Evolutionary conservation across 2,797 vertebrate species (phyloP).

Genomic region (Tauraco hartlaubi): DNA sequence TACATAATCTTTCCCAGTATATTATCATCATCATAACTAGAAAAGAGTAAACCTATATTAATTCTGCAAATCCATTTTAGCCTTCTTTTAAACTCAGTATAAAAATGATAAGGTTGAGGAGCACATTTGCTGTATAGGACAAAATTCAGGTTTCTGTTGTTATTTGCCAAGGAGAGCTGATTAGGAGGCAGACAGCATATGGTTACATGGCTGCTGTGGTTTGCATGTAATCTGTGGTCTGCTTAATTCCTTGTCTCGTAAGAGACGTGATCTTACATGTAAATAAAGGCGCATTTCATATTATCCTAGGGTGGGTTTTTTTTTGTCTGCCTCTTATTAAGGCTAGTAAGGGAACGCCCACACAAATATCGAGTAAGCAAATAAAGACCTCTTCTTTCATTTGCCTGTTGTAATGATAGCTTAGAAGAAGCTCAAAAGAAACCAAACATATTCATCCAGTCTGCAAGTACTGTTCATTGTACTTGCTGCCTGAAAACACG

Average conservation of each 20-base stretch:
- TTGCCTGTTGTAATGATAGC: neutral
- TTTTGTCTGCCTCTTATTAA: neutral
- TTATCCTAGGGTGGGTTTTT: neutral
- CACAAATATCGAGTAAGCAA: neutral
- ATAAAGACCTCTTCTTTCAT: neutral
- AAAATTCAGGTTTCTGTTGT: neutral
- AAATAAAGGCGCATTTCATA: neutral
- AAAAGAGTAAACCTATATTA: neutral
- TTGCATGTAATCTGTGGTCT: slow-evolving; percentile 21
- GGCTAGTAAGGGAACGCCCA: neutral
- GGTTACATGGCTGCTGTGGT: slow-evolving; percentile 24
- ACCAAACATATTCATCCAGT: neutral
- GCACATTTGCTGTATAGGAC: neutral
- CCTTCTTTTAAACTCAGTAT: neutral
- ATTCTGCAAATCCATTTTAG: neutral
- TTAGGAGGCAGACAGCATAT: slow-evolving; percentile 12
- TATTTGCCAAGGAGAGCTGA: neutral
- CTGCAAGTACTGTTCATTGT: neutral
- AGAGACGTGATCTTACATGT: neutral
- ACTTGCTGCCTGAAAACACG: neutral
- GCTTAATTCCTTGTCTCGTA: neutral
- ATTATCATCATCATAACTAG: neutral
- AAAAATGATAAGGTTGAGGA: neutral
- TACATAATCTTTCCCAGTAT: neutral
- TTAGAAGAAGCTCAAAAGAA: neutral